phyloP scores from a whole-genome alignment of 2,888 invertebrate genomes.

The Chalcis sispes region DNA sequence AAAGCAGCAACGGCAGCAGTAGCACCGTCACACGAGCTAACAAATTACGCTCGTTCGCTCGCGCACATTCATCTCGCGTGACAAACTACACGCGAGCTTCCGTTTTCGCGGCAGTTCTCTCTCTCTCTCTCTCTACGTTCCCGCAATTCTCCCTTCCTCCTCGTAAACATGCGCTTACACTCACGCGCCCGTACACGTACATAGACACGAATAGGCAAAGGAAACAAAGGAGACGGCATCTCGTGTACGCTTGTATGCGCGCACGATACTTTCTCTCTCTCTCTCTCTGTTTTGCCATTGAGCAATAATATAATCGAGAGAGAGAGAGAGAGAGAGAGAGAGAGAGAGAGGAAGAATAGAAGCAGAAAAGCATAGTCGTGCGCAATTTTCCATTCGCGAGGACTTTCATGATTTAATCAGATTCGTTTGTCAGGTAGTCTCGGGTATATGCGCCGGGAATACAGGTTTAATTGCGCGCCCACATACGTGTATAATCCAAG shows the following conservation, averaged over 20 bases:
- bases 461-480: background rate
- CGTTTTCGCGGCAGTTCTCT: conserved; percentile 11
- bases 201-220: background rate
- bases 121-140: too few species aligned
- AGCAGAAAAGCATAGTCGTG: background rate
- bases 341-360: background rate
- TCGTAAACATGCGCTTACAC: background rate
- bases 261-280: too few species aligned
- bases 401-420: conserved; percentile 50
- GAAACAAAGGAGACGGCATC: conserved; percentile 33
- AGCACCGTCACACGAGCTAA: too few species aligned
- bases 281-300: too few species aligned
- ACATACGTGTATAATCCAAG: background rate
- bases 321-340: background rate
- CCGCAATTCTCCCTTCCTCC: too few species aligned
- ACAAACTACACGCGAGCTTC: conserved; percentile 39
- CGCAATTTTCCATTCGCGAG: conserved; percentile 23
- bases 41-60: conserved; percentile 38
- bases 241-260: background rate
- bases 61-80: conserved; percentile 45
- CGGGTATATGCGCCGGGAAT: background rate
- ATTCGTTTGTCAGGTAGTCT: conserved; percentile 15
- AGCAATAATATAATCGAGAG: conserved; percentile 41
- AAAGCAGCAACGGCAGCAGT: conserved; percentile 43
- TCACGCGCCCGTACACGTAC: background rate